Evolutionary conservation across 2,888 invertebrate genomes (phyloP).

Genomic region (Thysanoteuthis rhombus): DNA sequence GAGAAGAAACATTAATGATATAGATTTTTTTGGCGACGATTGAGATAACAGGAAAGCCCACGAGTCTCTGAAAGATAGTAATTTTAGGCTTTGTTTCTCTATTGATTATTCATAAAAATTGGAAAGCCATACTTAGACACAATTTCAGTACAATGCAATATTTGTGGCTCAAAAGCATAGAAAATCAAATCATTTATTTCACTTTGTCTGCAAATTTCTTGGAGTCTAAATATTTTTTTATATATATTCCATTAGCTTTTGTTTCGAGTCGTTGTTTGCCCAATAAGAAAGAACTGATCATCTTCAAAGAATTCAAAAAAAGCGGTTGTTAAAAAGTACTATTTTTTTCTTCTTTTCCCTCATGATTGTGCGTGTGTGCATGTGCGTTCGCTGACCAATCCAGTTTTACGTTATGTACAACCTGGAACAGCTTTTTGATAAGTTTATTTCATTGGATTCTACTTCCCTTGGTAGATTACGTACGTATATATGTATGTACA

Average conservation of each 20-base stretch:
- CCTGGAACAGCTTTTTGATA: background rate
- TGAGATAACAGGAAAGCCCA: too few species aligned
- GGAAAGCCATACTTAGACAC: background rate
- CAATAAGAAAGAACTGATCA: background rate
- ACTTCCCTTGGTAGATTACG: background rate
- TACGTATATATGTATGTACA: background rate
- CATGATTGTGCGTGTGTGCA: background rate
- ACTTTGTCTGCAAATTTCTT: background rate
- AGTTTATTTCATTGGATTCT: background rate
- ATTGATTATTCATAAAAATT: background rate
- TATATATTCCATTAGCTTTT: background rate
- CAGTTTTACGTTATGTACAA: background rate
- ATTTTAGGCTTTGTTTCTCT: background rate
- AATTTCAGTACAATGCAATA: background rate
- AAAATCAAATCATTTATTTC: background rate
- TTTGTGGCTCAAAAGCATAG: background rate
- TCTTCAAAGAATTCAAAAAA: background rate
- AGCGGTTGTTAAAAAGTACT: background rate
- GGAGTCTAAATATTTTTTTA: background rate
- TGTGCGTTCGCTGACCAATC: background rate
- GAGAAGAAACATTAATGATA: too few species aligned
- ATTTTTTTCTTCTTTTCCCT: background rate
- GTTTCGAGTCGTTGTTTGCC: background rate
- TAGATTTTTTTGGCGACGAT: too few species aligned
- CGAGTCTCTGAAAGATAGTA: background rate